A percentile compares a stretch with the other conserved stretches of the same genome.
phyloP scores from a whole-genome alignment of 2,797 vertebrate species.

The Sciurus carolinensis region DNA sequence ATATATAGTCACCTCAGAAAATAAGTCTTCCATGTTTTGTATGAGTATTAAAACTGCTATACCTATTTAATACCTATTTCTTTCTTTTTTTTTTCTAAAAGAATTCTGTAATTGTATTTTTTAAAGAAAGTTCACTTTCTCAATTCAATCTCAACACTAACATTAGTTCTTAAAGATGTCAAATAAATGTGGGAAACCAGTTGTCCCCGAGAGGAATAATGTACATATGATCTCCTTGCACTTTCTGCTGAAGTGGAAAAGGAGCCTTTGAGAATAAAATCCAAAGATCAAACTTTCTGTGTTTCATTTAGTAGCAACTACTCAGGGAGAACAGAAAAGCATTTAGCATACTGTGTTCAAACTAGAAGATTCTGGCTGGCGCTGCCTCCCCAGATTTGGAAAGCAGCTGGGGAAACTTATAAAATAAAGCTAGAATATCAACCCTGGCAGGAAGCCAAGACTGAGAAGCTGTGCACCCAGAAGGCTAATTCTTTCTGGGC shows the following conservation, averaged over 20 bases:
- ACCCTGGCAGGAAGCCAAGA: conserved; percentile 51
- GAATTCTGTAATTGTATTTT: background rate
- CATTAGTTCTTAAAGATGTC: background rate
- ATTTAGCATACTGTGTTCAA: conserved; percentile 6
- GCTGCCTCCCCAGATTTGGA: conserved; percentile 65
- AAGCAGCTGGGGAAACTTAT: conserved; percentile 11
- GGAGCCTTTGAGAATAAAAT: conserved; percentile 15
- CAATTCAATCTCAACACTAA: background rate
- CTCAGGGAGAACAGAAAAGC: background rate
- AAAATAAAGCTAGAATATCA: conserved; percentile 64
- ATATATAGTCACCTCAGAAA: background rate
- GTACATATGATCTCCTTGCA: background rate
- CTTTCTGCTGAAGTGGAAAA: conserved; percentile 49
- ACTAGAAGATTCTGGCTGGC: conserved; percentile 42
- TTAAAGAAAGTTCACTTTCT: background rate
- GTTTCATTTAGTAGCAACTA: background rate
- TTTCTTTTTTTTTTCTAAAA: background rate
- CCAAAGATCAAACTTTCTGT: conserved; percentile 57
- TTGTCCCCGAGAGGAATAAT: background rate
- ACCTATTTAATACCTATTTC: background rate
- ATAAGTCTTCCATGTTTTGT: conserved; percentile 34
- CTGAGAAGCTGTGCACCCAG: conserved; percentile 9
- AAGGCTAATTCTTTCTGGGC: conserved; percentile 45
- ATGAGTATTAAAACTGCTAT: background rate
- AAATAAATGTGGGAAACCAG: background rate